Conservation (phyloP, 2,797 vertebrate species). For the Heteromormyrus szaboi region DNA sequence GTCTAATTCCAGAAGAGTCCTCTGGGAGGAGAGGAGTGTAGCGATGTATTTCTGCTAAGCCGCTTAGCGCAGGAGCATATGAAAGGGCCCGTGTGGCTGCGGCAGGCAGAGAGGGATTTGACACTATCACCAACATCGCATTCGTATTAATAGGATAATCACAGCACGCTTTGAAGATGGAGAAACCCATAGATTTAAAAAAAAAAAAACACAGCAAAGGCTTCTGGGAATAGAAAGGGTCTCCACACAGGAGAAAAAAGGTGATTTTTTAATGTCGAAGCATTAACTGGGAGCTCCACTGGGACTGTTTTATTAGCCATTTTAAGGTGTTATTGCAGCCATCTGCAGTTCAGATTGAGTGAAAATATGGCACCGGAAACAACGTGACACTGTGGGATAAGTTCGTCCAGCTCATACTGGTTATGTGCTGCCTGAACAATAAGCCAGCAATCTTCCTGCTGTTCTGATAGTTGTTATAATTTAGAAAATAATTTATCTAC, state of each 20-base stretch:
- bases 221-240: neutral
- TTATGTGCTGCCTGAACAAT: neutral
- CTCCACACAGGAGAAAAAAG: neutral
- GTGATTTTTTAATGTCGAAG: neutral
- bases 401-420: neutral
- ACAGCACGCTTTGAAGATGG: constrained; percentile 23
- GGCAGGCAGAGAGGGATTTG: constrained; percentile 13
- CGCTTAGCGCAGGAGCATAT: constrained; percentile 12
- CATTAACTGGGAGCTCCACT: neutral
- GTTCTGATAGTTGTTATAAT: neutral
- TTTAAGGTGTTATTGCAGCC: neutral
- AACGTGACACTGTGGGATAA: neutral
- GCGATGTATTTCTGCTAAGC: constrained; percentile 19
- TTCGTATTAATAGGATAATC: constrained; percentile 21
- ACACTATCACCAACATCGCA: constrained; percentile 22
- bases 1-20: constrained; percentile 3
- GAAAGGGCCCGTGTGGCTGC: neutral
- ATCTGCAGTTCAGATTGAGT: neutral
- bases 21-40: neutral
- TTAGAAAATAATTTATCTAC: neutral
- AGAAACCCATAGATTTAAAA: constrained; percentile 5
- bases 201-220: neutral
- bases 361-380: neutral
- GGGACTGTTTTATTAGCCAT: neutral
- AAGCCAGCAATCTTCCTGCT: neutral